Base-by-base conservation (phyloP, 2,888 invertebrate species). In the Hydraecia micacea region DNA sequence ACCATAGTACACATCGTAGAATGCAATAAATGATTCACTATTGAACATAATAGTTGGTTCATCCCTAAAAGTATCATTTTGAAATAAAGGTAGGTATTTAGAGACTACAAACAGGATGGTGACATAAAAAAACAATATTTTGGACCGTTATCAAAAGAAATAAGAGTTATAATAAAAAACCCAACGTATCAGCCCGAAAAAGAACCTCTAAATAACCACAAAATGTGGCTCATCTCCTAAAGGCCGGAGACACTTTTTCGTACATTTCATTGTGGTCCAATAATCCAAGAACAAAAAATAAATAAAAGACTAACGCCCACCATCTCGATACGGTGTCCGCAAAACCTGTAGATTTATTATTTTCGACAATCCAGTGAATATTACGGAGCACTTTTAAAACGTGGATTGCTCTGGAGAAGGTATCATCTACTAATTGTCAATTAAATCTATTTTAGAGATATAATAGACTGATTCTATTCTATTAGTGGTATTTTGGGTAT, bases 311-410 rank as follows among this genome's bases (percentile, higher is more conserved):
- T 79, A 72, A 84, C 88, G 83, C 89, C 89, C 87, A 87, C 88
- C 55, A 75, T 62, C 80, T 81, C 80, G 79, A 84, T 87, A 83
- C 79, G 69, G 58, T 85, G 86, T 87, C 73, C 86, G 67, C 81
- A 75, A 36, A 89, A 87, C 85, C 86, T 80, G 80, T 82, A 87
- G 86, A 92, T 91, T 91, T 91, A 91, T 91, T 90, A 87, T 91
- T 90, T 91, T 89, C 87, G 85, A 81, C 85, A 84, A 86, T 86
- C 81, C 87, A 83, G 79, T 82, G 85, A 75, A 63, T 72, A 84
- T 76, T 71, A 67, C 3, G 3, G 21, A 36, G 36, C 55, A n/a
- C 21, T 58, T 70, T 52, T 60, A 63, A 21, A 75, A 49, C 58
- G 36, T 65, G 8, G 46, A 60, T n/a, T 62, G 39, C 8, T 67